Base-by-base conservation (phyloP, 2,888 invertebrate species). In the Hipparchia sbordonii region DNA sequence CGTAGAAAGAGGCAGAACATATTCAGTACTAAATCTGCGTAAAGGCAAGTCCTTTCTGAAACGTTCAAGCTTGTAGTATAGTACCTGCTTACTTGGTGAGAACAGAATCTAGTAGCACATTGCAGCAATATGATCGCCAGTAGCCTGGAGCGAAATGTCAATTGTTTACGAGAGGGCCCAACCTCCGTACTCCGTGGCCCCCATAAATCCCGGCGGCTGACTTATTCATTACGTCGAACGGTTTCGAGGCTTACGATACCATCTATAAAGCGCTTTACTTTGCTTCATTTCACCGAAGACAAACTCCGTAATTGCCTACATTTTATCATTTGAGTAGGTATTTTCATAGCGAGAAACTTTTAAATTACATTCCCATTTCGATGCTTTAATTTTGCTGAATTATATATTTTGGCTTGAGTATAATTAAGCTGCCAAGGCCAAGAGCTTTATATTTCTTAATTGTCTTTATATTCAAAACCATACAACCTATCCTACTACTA, bases 151-250 rank as follows among this genome's bases (percentile, higher is more conserved):
- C 57, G 9, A 57, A 67, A 57, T 67, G 67, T 67, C 56, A 72
- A 75, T 76, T 60, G 73, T 73, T 72, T 71, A 68, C 72, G 57
- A 70, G 68, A 54, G 23, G 66, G 59, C 71, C 51, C 70, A 56
- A 57, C 66, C 46, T 54, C 13, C 60, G 67, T 54, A 56, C 57
- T 23, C 33, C 59, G 56, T 54, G 71, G 72, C 65, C 71, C 67
- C 51, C 59, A 61, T 77, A 75, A 74, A 74, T 77, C 75, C 74
- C 72, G 67, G 46, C 62, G 63, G 57, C 72, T 67, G 73, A 75
- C 72, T 75, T 74, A 71, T 75, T 73, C 72, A 67, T 73, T 68
- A 69, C 72, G 62, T 62, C 62, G 68, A 73, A 72, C 69, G 61
- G 61, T 59, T 52, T 23, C 51, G 61, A 61, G 51, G 61, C 60